These are phyloP conservation scores for Gopherus flavomarginatus DNA, from an alignment of 2,113 vertebrate genomes.

Conservation along the genomic window DNA sequence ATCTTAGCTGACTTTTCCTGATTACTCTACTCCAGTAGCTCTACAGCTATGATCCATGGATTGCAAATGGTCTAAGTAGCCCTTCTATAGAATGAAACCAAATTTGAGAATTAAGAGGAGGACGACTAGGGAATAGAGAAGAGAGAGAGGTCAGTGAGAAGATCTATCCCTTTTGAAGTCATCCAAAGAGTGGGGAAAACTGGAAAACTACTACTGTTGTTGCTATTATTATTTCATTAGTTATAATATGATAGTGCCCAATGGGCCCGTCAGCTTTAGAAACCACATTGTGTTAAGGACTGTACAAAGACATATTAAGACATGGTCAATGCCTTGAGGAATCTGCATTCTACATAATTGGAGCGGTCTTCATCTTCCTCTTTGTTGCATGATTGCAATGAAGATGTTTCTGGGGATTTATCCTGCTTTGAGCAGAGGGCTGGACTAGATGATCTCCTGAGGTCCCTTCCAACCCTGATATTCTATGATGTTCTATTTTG, in stretches of 20 bases:
- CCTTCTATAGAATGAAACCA: not conserved
- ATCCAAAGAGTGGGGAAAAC: not conserved
- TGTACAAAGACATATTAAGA: not conserved
- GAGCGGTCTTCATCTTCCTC: rapidly evolving
- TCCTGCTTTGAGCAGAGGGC: too few relatives aligned
- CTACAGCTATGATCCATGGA: not conserved
- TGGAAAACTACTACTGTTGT: not conserved
- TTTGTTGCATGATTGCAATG: rapidly evolving
- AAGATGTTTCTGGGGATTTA: not conserved
- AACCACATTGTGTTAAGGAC: rapidly evolving
- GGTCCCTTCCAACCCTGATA: too few relatives aligned
- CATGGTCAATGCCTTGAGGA: rapidly evolving
- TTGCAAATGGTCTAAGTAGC: not conserved
- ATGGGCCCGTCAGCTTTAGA: not conserved
- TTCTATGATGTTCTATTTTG: not conserved
- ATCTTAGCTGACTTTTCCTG: not conserved
- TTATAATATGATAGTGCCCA: not conserved
- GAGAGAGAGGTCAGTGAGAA: not conserved
- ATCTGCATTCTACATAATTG: not conserved
- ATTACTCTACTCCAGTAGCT: not conserved
- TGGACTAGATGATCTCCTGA: too few relatives aligned
- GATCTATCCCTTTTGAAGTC: not conserved
- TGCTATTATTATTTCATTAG: not conserved
- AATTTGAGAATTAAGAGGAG: not conserved
- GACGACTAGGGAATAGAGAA: not conserved